Conservation (phyloP, 2,113 vertebrate species). For the Solenodon paradoxus region DNA sequence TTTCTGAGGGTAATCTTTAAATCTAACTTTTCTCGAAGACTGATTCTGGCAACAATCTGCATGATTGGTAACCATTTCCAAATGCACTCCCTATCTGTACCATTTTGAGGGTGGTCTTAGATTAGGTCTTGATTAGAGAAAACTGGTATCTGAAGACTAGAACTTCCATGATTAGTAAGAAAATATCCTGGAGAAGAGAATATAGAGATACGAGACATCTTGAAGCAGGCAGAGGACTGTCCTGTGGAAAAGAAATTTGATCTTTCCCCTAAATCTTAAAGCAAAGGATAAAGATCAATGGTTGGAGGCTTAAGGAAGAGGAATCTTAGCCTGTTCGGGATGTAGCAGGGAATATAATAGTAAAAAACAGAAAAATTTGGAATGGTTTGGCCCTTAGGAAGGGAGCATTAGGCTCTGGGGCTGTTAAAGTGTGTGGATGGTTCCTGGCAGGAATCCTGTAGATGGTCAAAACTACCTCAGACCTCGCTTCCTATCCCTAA, state of each 20-base stretch:
- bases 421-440: not conserved
- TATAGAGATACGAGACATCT: not conserved
- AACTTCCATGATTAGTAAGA: not conserved
- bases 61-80: not conserved
- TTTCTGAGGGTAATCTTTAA: not conserved
- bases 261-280: not conserved
- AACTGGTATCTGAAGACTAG: not conserved
- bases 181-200: not conserved
- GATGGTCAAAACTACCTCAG: not conserved
- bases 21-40: not conserved
- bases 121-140: not conserved
- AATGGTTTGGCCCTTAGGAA: not conserved
- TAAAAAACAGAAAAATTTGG: not conserved
- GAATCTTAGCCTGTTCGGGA: not conserved
- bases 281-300: not conserved
- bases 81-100: not conserved
- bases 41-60: not conserved
- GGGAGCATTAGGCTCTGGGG: not conserved
- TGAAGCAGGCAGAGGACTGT: not conserved
- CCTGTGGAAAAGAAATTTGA: not conserved
- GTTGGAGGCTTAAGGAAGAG: not conserved
- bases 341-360: too few relatives aligned
- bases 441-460: not conserved
- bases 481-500: not conserved
- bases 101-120: not conserved